Evolutionary conservation across 2,113 vertebrate species (phyloP).

Genomic region (Thalassoma bifasciatum): DNA sequence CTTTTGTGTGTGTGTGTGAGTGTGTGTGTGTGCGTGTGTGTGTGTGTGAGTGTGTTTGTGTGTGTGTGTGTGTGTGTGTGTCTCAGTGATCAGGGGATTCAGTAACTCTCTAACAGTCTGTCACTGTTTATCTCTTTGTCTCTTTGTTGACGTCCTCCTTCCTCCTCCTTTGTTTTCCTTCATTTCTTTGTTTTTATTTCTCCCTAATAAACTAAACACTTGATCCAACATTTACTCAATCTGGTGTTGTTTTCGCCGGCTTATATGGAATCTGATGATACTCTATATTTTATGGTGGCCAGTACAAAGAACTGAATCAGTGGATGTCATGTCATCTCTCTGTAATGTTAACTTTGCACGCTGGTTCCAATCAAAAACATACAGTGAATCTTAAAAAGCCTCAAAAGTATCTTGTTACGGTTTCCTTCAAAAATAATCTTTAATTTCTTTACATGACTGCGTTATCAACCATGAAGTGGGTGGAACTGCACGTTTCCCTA

Average conservation of each 20-base stretch:
- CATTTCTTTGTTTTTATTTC: neutral
- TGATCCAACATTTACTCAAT: neutral
- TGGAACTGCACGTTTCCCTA: too few species aligned
- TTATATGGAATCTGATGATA: neutral
- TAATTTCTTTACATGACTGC: too few species aligned
- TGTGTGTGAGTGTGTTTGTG: neutral
- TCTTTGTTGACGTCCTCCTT: slow-evolving; percentile 54
- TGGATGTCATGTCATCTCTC: too few species aligned
- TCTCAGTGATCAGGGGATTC: slow-evolving; percentile 54
- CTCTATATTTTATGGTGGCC: neutral
- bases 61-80: slow-evolving; percentile 16
- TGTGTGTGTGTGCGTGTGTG: slow-evolving; percentile 10
- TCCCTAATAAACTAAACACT: neutral
- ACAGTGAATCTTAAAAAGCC: too few species aligned
- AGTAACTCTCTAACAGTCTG: slow-evolving; percentile 62
- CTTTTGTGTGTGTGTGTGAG: neutral
- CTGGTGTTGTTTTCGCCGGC: neutral
- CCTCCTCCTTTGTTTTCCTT: slow-evolving; percentile 9
- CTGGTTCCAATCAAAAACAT: too few species aligned
- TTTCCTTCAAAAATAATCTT: too few species aligned
- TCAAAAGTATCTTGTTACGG: too few species aligned
- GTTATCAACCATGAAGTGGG: too few species aligned
- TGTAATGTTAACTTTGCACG: too few species aligned
- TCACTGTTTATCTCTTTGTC: slow-evolving; percentile 66
- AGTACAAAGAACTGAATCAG: too few species aligned